A percentile compares a stretch with the other conserved stretches of the same genome.
Evolutionary conservation across 2,888 invertebrate genomes (phyloP).

Genomic region (Syritta pipiens): DNA sequence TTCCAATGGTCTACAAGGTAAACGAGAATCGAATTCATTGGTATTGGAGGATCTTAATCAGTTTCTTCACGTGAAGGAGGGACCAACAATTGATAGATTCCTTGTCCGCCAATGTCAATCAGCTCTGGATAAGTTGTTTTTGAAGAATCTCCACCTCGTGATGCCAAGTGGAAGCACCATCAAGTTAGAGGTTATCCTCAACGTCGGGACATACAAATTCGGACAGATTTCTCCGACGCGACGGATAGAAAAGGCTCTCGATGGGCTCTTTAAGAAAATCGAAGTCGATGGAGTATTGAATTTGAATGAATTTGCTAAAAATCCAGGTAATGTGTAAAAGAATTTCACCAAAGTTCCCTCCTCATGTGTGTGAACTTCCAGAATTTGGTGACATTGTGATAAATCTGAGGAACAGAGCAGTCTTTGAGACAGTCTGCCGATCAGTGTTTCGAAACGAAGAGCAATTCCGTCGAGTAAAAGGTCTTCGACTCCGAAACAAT

Average conservation of each 20-base stretch:
- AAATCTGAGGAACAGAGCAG: conserved; percentile 72
- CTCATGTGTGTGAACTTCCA: neutral
- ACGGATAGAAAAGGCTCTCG: conserved; percentile 72
- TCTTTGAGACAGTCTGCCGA: conserved; percentile 73
- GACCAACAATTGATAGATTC: conserved; percentile 72
- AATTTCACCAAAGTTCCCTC: no score
- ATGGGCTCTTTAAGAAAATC: conserved; percentile 70
- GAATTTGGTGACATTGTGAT: conserved; percentile 72
- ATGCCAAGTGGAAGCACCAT: conserved; percentile 71
- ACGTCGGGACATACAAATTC: conserved; percentile 72
- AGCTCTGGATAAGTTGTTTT: conserved; percentile 75
- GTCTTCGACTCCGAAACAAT: conserved; percentile 74
- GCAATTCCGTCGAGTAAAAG: conserved; percentile 72
- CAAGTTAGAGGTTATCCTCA: conserved; percentile 72
- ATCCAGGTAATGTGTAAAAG: conserved; percentile 38
- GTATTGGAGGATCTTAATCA: neutral
- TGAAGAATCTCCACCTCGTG: conserved; percentile 71
- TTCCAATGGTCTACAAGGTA: conserved; percentile 75
- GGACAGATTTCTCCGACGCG: conserved; percentile 74
- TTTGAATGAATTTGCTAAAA: conserved; percentile 72
- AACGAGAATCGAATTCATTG: no score
- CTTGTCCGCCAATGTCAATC: conserved; percentile 74
- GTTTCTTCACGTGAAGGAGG: conserved; percentile 70
- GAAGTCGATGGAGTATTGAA: conserved; percentile 73
- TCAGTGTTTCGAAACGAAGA: conserved; percentile 74